Evolutionary conservation across 2,888 invertebrate genomes (phyloP).

Genomic region (Polydrusus cervinus): DNA sequence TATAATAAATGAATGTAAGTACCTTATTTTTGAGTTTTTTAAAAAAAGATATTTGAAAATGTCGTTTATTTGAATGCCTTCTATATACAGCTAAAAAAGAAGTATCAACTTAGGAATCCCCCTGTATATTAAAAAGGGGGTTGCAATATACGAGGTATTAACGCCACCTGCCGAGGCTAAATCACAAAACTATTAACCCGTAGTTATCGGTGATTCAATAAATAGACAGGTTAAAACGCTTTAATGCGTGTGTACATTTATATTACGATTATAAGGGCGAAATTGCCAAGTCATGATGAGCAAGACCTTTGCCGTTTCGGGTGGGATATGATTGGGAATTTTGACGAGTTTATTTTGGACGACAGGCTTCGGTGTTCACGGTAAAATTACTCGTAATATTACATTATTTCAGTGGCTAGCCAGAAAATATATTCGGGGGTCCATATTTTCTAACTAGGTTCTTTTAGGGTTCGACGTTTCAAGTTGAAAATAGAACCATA

Average conservation of each 20-base stretch:
- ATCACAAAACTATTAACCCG: slow-evolving; percentile 54
- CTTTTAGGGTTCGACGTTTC: too few species aligned
- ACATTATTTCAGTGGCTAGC: too few species aligned
- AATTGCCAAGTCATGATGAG: slow-evolving; percentile 45
- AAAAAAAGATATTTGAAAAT: too few species aligned
- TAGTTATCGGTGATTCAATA: slow-evolving; percentile 55
- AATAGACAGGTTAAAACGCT: slow-evolving; percentile 54
- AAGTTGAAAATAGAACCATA: too few species aligned
- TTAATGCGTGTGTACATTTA: slow-evolving; percentile 52
- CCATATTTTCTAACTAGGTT: too few species aligned
- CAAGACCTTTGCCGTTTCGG: slow-evolving; percentile 31
- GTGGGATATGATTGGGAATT: slow-evolving; percentile 34
- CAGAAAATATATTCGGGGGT: too few species aligned
- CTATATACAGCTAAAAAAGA: too few species aligned
- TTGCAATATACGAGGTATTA: slow-evolving; percentile 40
- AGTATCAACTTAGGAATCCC: too few species aligned
- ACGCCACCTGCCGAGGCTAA: slow-evolving; percentile 50
- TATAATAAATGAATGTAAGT: too few species aligned
- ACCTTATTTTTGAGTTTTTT: too few species aligned
- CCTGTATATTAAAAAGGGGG: slow-evolving; percentile 32
- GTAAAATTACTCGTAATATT: too few species aligned
- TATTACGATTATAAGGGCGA: slow-evolving; percentile 47
- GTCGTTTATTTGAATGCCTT: too few species aligned
- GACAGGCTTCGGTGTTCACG: neutral
- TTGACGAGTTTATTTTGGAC: slow-evolving; percentile 45